A percentile compares a stretch with the other conserved stretches of the same genome.
These are phyloP conservation scores for Pentalonia nigronervosa DNA, from an alignment of 1,140 invertebrate genomes.

Conservation along the genomic window DNA sequence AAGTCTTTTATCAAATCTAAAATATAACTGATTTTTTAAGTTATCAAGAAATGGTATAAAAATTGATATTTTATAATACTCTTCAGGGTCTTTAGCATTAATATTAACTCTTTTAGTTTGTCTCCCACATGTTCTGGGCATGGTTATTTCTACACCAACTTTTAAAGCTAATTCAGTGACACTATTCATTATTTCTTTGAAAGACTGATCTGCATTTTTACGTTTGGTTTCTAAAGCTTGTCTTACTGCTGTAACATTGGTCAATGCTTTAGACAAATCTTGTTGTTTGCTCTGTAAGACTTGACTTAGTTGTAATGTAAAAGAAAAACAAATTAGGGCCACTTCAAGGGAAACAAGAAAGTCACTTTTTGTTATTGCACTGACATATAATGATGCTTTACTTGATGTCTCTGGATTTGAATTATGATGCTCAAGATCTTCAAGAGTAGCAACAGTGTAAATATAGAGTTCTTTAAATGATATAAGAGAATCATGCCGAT, in stretches of 20 bases:
- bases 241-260: no score
- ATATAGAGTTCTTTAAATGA: slow-evolving; percentile 4
- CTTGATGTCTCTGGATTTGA: background rate
- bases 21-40: background rate
- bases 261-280: background rate
- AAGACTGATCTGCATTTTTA: background rate
- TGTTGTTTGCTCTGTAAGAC: background rate
- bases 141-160: no score
- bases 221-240: background rate
- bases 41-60: slow-evolving; percentile 14
- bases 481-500: slow-evolving; percentile 11
- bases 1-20: background rate
- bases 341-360: background rate
- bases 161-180: background rate
- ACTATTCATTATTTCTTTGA: background rate
- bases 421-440: background rate
- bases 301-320: background rate
- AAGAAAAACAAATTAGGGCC: background rate
- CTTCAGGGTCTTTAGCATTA: no score
- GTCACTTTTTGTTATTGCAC: background rate
- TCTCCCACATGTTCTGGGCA: no score
- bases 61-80: slow-evolving; percentile 15
- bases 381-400: background rate
- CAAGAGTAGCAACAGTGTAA: background rate
- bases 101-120: background rate